Evolutionary conservation across 23 tunicate genomes (phyloP), one percentile per base, ranked within the genome.

Genomic region (Clavelina lepadiformis): DNA sequence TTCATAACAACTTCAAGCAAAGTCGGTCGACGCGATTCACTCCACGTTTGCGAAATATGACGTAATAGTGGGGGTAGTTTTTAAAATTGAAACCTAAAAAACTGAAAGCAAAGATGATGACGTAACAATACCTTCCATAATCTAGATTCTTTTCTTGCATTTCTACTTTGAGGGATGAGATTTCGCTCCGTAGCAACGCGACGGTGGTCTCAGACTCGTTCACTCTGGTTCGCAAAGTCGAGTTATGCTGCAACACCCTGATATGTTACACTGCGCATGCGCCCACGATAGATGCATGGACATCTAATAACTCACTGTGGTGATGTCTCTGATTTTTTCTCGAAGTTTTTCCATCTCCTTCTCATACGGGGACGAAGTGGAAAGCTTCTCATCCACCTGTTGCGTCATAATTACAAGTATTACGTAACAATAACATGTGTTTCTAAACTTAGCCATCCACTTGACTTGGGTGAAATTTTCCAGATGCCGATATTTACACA

Each of bases 381-480:
- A 74, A 32, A 88, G 45, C n/a, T 69, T 81, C 63, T 79, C 82
- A 26, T 88, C 83, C 38, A 88, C 76, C 96, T 88, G 73, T n/a
- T n/a, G n/a, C n/a, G n/a, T n/a, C n/a, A n/a, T n/a, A n/a, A n/a
- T n/a, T n/a, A n/a, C n/a, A n/a, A n/a, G n/a, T n/a, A n/a, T n/a
- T n/a, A n/a, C n/a, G n/a, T n/a, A n/a, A n/a, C n/a, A n/a, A n/a
- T n/a, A n/a, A n/a, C n/a, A n/a, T n/a, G n/a, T n/a, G n/a, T n/a
- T n/a, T n/a, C n/a, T n/a, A n/a, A n/a, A n/a, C n/a, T n/a, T n/a
- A n/a, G n/a, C n/a, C n/a, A n/a, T n/a, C n/a, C n/a, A n/a, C n/a
- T n/a, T n/a, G n/a, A n/a, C n/a, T n/a, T n/a, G n/a, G n/a, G n/a
- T n/a, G n/a, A n/a, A n/a, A n/a, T n/a, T n/a, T n/a, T n/a, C n/a